Percentiles rank a stretch among this genome's conserved stretches.
Conservation (phyloP, 30 jellyfish, hydroid and myxozoan species). For the Aurelia sp. region DNA sequence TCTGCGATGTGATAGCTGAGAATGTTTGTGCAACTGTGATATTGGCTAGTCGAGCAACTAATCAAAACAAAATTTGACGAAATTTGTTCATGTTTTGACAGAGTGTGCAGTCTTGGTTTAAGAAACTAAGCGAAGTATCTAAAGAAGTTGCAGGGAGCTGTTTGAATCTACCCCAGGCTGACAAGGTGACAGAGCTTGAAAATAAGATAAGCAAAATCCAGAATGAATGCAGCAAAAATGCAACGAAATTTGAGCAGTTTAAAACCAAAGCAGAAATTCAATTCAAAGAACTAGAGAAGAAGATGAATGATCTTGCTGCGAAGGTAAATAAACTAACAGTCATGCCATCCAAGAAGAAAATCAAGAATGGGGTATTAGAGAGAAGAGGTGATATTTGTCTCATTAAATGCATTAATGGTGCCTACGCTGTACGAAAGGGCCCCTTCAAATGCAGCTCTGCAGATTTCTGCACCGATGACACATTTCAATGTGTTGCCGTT, state of each 20-base stretch:
- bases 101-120: slow-evolving; percentile 62
- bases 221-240: slow-evolving; percentile 1
- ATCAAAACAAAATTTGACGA: too few relatives aligned
- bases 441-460: slow-evolving; percentile 32
- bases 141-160: slow-evolving; percentile 32
- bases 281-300: slow-evolving; percentile 8
- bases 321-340: not conserved
- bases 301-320: not conserved
- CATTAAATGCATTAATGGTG: slow-evolving; percentile 53
- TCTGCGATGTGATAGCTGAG: too few relatives aligned
- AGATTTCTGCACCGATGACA: slow-evolving; percentile 5
- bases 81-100: not conserved
- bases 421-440: slow-evolving; percentile 33
- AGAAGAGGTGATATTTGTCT: slow-evolving; percentile 37
- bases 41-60: too few relatives aligned
- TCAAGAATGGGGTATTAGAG: slow-evolving; percentile 45
- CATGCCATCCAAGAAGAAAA: slow-evolving; percentile 1
- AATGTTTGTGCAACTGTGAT: too few relatives aligned
- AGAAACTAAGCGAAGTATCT: slow-evolving; percentile 37
- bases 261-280: slow-evolving; percentile 4
- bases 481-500: slow-evolving; percentile 28
- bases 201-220: not conserved
- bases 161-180: slow-evolving; percentile 58
- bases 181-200: slow-evolving; percentile 43
- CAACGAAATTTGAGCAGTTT: not conserved